These are phyloP conservation scores for Tribolium freemani DNA, from an alignment of 2,888 invertebrate species.

Conservation along the genomic window DNA sequence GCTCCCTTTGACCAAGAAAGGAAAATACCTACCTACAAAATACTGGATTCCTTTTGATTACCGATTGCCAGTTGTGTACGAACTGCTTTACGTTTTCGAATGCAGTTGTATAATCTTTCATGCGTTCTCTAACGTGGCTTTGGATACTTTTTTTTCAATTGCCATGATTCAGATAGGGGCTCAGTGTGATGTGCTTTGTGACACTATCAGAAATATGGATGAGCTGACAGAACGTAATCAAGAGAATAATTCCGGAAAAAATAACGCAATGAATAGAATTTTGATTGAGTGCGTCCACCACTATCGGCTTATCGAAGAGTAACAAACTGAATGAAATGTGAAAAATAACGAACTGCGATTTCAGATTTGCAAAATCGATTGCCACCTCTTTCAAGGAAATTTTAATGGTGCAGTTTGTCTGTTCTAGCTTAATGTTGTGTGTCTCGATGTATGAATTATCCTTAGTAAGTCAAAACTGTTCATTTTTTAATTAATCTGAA, in stretches of 20 bases:
- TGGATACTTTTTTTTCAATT: slow-evolving; percentile 33
- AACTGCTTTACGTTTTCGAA: slow-evolving; percentile 13
- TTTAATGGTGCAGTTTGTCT: slow-evolving; percentile 20
- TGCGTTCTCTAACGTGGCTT: slow-evolving; percentile 21
- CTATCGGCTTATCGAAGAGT: slow-evolving; percentile 14
- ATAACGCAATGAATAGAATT: not conserved
- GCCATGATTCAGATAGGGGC: slow-evolving; percentile 35
- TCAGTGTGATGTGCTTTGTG: slow-evolving; percentile 34
- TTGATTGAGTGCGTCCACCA: slow-evolving; percentile 11
- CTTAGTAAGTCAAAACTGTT: not conserved
- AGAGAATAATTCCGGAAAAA: not conserved
- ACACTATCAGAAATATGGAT: slow-evolving; percentile 10
- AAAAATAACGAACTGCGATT: not conserved
- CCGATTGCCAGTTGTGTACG: not conserved
- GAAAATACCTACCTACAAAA: slow-evolving; percentile 14
- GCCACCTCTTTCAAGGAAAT: slow-evolving; percentile 19
- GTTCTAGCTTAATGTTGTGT: slow-evolving; percentile 19
- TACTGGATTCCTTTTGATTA: slow-evolving; percentile 30
- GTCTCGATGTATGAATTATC: slow-evolving; percentile 28
- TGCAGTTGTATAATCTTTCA: slow-evolving; percentile 14
- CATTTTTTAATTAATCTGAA: not conserved
- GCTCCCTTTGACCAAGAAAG: not conserved
- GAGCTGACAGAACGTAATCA: not conserved
- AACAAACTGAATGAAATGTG: not conserved
- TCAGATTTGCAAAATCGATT: slow-evolving; percentile 12